phyloP scores from a whole-genome alignment of 2,797 vertebrate genomes.

The Gallinago solitaria region DNA sequence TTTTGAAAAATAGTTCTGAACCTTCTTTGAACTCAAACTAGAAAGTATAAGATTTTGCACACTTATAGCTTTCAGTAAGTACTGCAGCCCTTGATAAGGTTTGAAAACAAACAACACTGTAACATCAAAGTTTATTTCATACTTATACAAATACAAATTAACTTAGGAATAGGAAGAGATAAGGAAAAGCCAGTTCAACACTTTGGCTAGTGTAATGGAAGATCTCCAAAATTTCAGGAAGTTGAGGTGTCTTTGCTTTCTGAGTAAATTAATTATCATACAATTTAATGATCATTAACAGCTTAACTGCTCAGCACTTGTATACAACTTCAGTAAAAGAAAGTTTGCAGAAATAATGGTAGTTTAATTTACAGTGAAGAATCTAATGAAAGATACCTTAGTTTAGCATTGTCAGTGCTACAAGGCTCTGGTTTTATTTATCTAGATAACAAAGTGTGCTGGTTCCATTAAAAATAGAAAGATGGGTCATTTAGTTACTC shows the following conservation, averaged over 20 bases:
- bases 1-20: neutral
- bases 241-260: neutral
- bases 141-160: neutral
- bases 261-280: neutral
- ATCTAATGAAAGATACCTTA: neutral
- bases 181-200: neutral
- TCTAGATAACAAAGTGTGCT: neutral
- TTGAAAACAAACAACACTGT: neutral
- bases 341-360: neutral
- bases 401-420: neutral
- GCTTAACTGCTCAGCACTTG: neutral
- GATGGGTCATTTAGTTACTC: neutral
- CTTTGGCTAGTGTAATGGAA: neutral
- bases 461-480: neutral
- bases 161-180: neutral
- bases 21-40: neutral
- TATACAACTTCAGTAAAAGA: neutral
- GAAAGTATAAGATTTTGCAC: neutral
- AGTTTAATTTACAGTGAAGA: neutral
- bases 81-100: neutral
- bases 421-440: neutral
- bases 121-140: neutral
- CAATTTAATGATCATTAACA: neutral
- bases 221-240: neutral
- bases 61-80: neutral